A percentile compares a stretch with the other conserved stretches of the same genome.
phyloP scores from a whole-genome alignment of 2,888 invertebrate genomes.

The Aquatica leii region DNA sequence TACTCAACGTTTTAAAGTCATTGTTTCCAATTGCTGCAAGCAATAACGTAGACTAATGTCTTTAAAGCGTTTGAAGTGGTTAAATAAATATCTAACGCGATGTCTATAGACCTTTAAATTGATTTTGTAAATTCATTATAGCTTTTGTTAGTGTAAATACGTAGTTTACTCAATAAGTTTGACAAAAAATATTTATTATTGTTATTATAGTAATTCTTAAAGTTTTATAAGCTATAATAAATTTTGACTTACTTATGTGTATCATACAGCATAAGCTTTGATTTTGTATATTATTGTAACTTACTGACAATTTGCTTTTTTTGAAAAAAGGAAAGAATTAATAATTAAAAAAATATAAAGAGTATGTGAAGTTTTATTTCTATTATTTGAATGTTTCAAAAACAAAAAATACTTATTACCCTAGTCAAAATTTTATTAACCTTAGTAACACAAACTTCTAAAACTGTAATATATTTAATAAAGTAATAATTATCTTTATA shows the following conservation, averaged over 20 bases:
- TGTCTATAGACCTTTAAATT: background rate
- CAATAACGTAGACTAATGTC: no score
- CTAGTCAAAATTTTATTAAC: no score
- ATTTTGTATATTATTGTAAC: conserved; percentile 36
- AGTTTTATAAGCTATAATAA: conserved; percentile 26
- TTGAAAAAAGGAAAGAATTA: conserved; percentile 36
- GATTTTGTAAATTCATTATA: background rate
- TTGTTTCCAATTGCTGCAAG: no score
- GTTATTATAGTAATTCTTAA: conserved; percentile 18
- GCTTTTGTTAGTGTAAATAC: conserved; percentile 30
- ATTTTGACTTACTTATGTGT: conserved; percentile 28
- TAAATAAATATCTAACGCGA: conserved; percentile 6
- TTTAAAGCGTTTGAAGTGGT: background rate
- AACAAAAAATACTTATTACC: no score
- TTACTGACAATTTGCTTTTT: conserved; percentile 38
- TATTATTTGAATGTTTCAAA: no score
- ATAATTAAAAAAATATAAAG: conserved; percentile 28
- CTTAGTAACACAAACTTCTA: no score
- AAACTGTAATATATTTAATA: no score
- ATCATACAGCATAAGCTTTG: conserved; percentile 29
- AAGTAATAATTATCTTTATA: no score
- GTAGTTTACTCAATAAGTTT: conserved; percentile 18
- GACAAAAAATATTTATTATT: conserved; percentile 25
- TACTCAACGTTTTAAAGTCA: conserved; percentile 7
- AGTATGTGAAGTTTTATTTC: conserved; percentile 18